Percentiles rank a stretch among this genome's conserved stretches.
These are phyloP conservation scores for Coregonus sp. DNA, from an alignment of 2,797 vertebrate genomes.

Conservation along the genomic window DNA sequence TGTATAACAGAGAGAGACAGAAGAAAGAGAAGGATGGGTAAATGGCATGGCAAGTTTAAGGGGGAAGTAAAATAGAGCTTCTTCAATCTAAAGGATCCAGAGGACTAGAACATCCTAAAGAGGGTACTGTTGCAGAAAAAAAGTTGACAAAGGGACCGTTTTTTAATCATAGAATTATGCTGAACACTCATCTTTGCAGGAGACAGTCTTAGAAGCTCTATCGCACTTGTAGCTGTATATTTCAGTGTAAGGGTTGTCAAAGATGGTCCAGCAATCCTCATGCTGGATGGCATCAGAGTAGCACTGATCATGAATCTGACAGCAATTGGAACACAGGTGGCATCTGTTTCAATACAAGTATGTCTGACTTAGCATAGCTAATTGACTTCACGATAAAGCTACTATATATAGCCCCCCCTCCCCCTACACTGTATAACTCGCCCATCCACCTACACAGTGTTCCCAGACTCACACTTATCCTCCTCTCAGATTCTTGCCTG, in stretches of 20 bases:
- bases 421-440: neutral
- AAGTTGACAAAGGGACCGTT: neutral
- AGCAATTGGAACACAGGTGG: conserved; percentile 59
- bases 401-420: no score
- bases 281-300: conserved; percentile 66
- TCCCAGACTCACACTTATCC: no score
- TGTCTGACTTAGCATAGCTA: no score
- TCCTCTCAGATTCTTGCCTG: no score
- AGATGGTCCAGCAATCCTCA: conserved; percentile 61
- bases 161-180: neutral
- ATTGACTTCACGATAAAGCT: no score
- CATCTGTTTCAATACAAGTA: neutral
- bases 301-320: conserved; percentile 70
- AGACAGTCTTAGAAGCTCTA: conserved; percentile 36
- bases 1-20: no score
- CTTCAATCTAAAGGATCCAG: neutral
- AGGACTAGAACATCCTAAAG: neutral
- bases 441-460: no score
- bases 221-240: conserved; percentile 58
- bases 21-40: neutral
- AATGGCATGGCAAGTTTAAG: neutral
- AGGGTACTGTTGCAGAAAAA: neutral
- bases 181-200: conserved; percentile 42
- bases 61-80: neutral
- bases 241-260: conserved; percentile 75